Conservation (phyloP, 1,140 invertebrate genomes). For the Eubasilissa regina region DNA sequence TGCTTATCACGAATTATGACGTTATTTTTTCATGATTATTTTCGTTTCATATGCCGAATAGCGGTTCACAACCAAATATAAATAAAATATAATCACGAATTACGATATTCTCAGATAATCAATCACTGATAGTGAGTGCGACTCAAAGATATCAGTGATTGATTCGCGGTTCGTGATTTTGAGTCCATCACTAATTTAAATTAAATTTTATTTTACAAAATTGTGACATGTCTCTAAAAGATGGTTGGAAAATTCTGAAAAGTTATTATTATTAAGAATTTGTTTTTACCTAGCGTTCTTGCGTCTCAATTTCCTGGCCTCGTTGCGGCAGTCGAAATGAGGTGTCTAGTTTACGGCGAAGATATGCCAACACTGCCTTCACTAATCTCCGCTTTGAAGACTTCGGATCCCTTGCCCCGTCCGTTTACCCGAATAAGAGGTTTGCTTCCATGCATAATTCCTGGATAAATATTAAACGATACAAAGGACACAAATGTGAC, state of each 20-base stretch:
- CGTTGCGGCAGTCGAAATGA: neutral
- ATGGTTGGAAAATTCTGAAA: neutral
- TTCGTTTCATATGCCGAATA: too few relatives aligned
- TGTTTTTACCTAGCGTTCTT: neutral
- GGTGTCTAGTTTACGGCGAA: constrained; percentile 5
- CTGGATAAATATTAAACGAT: constrained; percentile 4
- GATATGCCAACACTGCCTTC: constrained; percentile 11
- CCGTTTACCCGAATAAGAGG: neutral
- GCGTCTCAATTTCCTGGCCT: neutral
- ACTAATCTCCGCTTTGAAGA: neutral
- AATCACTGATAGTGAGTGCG: too few relatives aligned
- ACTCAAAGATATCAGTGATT: too few relatives aligned
- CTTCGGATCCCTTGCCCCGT: neutral
- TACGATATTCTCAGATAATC: too few relatives aligned
- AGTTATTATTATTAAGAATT: neutral
- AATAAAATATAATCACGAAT: too few relatives aligned
- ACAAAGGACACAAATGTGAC: neutral
- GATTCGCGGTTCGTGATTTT: too few relatives aligned
- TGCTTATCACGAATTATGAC: too few relatives aligned
- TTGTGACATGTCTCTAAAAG: too few relatives aligned
- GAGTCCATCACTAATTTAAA: too few relatives aligned
- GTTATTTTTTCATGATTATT: too few relatives aligned
- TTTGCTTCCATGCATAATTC: neutral
- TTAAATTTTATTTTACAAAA: too few relatives aligned
- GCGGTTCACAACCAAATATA: too few relatives aligned